Base-by-base conservation (phyloP, 2,113 vertebrate genomes). In the Clarias batrachus region DNA sequence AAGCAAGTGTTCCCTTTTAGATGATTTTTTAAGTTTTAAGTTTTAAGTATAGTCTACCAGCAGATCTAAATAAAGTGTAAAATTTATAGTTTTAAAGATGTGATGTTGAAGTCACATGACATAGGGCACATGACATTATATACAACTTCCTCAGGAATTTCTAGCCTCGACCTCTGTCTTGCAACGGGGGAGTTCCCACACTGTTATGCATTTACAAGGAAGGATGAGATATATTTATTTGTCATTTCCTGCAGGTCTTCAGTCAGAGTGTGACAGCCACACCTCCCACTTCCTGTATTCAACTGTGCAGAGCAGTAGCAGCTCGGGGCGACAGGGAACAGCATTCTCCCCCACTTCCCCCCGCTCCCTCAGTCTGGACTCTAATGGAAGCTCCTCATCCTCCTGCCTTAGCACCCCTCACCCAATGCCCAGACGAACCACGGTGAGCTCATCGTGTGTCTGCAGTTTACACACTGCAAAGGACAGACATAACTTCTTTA, bases 341-440 rank as follows among this genome's bases (percentile, higher is more conserved):
- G 83, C 74, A 23, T 30, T 86, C 41, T 86, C 89, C 30, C 83
- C 90, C 33, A 89, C 87, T 27, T 90, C 87, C 41, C 84, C 87
- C 3, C 81, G 79, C 0, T 52, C 3, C 17, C 86, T 74, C 8
- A 83, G 88, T 25, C 85, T 92, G n/a, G 92, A 95, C 63, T 48
- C 90, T 87, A 88, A 93, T 21, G 89, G 90, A 12, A 86, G 85
- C 85, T 90, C 86, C 23, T 66, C 81, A 3, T 84, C 90, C 41
- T 86, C 86, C 41, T 78, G 66, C 60, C 86, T 63, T 14, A 66
- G 88, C 60, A 63, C 89, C 3, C 93, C 91, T 4, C 87, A 91
- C 76, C 90, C 92, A 30, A 88, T 93, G 82, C 92, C 92, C 81
- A 25, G 3, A 41, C 93, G 89, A 85, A 86, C 52, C 27, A 23